phyloP scores from a whole-genome alignment of 1,140 invertebrate species.

The Steinernema feltiae region DNA sequence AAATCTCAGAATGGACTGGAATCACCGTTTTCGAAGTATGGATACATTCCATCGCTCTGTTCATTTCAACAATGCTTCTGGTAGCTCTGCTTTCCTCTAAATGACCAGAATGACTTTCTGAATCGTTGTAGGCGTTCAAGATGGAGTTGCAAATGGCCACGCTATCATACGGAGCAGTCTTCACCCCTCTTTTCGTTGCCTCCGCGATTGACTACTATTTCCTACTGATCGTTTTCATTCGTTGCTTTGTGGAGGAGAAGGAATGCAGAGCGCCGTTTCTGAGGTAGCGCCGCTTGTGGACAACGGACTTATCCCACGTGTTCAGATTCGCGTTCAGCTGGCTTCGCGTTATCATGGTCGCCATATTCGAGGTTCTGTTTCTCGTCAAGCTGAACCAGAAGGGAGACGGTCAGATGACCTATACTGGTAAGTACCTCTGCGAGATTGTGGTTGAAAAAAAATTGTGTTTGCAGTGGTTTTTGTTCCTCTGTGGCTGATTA shows the following conservation, averaged over 20 bases:
- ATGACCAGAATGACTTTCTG: not conserved
- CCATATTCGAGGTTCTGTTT: not conserved
- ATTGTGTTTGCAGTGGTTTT: not conserved
- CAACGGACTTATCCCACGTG: not conserved
- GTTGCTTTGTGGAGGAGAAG: not conserved
- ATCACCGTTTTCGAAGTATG: not conserved
- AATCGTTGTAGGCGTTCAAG: not conserved
- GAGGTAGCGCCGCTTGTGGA: not conserved
- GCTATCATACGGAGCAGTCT: not conserved
- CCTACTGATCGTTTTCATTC: not conserved
- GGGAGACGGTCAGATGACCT: not conserved
- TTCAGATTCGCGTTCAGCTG: constrained; percentile 5
- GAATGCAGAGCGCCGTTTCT: not conserved
- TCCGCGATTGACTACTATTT: not conserved
- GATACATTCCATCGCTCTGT: not conserved
- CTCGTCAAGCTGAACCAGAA: not conserved
- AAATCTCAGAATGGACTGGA: not conserved
- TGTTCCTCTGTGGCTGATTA: not conserved
- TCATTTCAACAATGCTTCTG: not conserved
- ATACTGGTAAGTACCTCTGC: not conserved
- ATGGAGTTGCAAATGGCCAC: not conserved
- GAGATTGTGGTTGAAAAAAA: not conserved
- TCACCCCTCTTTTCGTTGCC: not conserved
- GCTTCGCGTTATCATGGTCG: not conserved
- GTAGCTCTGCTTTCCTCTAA: not conserved